These are phyloP conservation scores for Ciona savignyi DNA, from an alignment of 23 tunicate genomes.

Conservation along the genomic window DNA sequence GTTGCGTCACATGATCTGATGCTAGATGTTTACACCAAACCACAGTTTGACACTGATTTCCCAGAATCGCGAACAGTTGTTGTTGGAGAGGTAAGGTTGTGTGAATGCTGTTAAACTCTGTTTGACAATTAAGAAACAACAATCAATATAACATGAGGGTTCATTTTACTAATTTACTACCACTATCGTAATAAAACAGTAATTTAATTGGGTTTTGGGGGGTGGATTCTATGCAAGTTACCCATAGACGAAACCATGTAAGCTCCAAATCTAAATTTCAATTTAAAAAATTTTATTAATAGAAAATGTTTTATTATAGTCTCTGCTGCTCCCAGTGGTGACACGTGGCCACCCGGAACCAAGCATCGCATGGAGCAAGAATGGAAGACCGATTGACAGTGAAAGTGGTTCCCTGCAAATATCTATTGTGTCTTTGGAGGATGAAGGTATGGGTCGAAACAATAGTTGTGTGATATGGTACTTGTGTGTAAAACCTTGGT, in stretches of 20 bases:
- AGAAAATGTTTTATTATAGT: slow-evolving; percentile 13
- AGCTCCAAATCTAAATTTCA: too few relatives aligned
- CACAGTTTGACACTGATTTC: slow-evolving; percentile 36
- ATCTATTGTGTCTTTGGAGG: slow-evolving; percentile 44
- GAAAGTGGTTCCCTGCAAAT: slow-evolving; percentile 76
- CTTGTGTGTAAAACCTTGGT: too few relatives aligned
- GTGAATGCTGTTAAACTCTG: too few relatives aligned
- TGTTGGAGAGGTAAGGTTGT: slow-evolving; percentile 67
- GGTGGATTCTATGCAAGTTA: too few relatives aligned
- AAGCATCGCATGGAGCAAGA: slow-evolving; percentile 47
- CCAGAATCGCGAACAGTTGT: slow-evolving; percentile 30
- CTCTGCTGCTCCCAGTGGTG: slow-evolving; percentile 36
- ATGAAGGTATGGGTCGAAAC: slow-evolving; percentile 91
- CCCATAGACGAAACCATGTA: too few relatives aligned
- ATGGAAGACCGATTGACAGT: slow-evolving; percentile 16
- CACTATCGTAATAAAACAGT: too few relatives aligned
- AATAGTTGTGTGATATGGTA: too few relatives aligned
- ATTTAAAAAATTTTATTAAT: too few relatives aligned
- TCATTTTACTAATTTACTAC: too few relatives aligned
- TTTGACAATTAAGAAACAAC: too few relatives aligned
- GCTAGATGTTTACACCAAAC: slow-evolving; percentile 63
- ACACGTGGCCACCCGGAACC: slow-evolving; percentile 67
- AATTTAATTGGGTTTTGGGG: too few relatives aligned
- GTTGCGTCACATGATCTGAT: slow-evolving; percentile 29
- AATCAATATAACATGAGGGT: too few relatives aligned